Percentiles rank a stretch among this genome's conserved stretches.
These are phyloP conservation scores for Cerastoderma edule DNA, from an alignment of 2,888 invertebrate genomes.

Conservation along the genomic window DNA sequence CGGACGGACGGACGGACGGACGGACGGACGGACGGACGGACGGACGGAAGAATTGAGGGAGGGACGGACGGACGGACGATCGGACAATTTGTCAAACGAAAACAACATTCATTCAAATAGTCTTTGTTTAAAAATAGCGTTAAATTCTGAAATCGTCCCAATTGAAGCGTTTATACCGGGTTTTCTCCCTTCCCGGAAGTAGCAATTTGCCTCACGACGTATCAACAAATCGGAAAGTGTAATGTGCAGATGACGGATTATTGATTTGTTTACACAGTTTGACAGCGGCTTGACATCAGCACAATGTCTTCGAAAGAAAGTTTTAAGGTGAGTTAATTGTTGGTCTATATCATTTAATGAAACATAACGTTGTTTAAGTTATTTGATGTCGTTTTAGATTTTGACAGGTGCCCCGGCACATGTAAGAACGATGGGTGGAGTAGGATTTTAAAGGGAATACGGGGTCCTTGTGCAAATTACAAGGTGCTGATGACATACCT, in stretches of 20 bases:
- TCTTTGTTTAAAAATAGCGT: too few relatives aligned
- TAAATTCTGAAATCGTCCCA: too few relatives aligned
- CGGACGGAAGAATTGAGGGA: too few relatives aligned
- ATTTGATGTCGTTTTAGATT: not conserved
- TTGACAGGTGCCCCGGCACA: not conserved
- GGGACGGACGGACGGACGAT: too few relatives aligned
- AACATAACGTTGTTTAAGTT: not conserved
- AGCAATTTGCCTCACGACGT: constrained; percentile 64
- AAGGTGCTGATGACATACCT: not conserved
- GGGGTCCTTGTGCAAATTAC: not conserved
- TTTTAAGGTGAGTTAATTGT: constrained; percentile 16
- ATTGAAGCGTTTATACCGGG: too few relatives aligned
- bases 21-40: too few relatives aligned
- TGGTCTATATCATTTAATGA: not conserved
- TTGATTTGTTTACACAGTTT: not conserved
- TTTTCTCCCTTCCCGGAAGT: constrained; percentile 55
- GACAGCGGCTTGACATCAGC: not conserved
- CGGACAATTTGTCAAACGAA: too few relatives aligned
- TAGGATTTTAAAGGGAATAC: not conserved
- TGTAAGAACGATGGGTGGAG: constrained; percentile 13
- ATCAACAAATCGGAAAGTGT: constrained; percentile 58
- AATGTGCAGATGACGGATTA: constrained; percentile 4
- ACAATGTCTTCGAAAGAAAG: constrained; percentile 28
- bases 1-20: too few relatives aligned
- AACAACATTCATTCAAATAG: too few relatives aligned